Evolutionary conservation across 2,797 vertebrate species (phyloP).

Genomic region (Myoxocephalus aenaeus): DNA sequence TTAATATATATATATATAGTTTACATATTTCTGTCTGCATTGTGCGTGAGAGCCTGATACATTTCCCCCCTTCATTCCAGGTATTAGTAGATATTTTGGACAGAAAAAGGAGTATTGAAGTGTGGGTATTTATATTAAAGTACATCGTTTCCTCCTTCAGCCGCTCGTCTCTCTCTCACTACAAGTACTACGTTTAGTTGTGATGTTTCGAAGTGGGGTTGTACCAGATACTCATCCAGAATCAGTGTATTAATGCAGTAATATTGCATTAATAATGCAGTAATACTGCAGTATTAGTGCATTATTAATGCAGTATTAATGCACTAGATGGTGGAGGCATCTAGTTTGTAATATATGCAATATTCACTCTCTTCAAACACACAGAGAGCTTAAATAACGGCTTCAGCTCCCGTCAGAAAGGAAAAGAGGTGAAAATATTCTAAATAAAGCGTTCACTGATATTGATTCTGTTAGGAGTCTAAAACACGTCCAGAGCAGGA

Average conservation of each 20-base stretch:
- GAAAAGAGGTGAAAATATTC: neutral
- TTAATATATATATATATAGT: slow-evolving; percentile 4
- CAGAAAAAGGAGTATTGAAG: neutral
- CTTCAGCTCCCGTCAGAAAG: neutral
- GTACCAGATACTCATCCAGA: neutral
- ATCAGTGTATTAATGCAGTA: neutral
- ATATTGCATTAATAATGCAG: no score
- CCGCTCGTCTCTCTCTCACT: neutral
- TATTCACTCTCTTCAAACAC: neutral
- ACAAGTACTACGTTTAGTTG: neutral
- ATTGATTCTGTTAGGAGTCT: no score
- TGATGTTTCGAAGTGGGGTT: neutral
- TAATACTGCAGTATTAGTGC: no score
- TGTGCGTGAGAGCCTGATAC: slow-evolving; percentile 8
- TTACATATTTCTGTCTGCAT: slow-evolving; percentile 3
- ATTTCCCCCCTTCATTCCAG: no score
- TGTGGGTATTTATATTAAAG: neutral
- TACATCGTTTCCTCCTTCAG: neutral
- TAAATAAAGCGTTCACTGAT: neutral
- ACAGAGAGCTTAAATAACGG: neutral
- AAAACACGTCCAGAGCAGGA: neutral
- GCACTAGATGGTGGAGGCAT: neutral
- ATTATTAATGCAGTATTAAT: no score
- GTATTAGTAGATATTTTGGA: neutral
- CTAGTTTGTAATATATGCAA: neutral